Base-by-base conservation (phyloP, 2,888 invertebrate species). In the Craniophora ligustri region DNA sequence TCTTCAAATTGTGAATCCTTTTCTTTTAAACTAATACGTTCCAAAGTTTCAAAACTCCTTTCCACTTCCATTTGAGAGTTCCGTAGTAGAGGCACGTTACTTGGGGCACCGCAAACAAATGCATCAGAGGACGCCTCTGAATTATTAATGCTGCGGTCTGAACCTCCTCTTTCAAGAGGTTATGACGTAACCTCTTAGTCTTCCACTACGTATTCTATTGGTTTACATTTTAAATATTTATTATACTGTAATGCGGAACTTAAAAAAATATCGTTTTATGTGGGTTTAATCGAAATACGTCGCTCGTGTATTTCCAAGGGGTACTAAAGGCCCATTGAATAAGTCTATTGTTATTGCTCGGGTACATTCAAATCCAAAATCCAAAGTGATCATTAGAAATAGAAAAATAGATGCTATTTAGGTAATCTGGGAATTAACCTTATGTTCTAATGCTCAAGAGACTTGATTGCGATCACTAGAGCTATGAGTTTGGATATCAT, bases 81-180 rank as follows among this genome's bases (percentile, higher is more conserved):
- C 41, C 38, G 44, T 65, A 48, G 75, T 71, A 76, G 57, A 59
- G 59, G 67, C 64, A 63, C 69, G 63, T 62, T 59, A 56, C 56
- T 63, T 36, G 28, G 50, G 50, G 57, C 62, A 71, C 67, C 78
- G 71, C 85, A 86, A 81, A 86, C 81, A 85, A 82, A 81, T 82
- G 81, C 83, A 81, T 73, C 76, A 68, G 70, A 76, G 78, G 74
- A 75, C 76, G 67, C 73, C 62, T 65, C 75, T 87, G 86, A 82
- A 86, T 86, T 86, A 87, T 87, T 86, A 82, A 87, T 85, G 80
- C 54, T 56, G 69, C 63, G 78, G 73, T 76, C 72, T 64, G 60
- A 57, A 61, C 54, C 70, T 63, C 49, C 75, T 57, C 69, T 71
- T 70, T 65, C 68, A 72, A 79, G 79, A 81, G 64, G 76, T 67